Base-by-base conservation (phyloP, 2,113 vertebrate genomes). In the Eupsittula cactorum region DNA sequence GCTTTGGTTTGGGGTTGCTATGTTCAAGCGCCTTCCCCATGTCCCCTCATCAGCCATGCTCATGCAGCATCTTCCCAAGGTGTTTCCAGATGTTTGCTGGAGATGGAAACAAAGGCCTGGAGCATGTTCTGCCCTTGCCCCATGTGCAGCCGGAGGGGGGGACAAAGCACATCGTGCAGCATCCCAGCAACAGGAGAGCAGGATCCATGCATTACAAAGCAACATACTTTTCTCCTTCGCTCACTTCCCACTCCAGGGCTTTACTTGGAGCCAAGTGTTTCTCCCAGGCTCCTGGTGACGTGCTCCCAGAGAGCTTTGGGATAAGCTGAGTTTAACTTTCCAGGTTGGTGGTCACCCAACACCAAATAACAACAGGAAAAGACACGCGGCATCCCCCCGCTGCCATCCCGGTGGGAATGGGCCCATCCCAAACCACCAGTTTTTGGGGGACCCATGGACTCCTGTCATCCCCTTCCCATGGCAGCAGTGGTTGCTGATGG, bases 141-240 rank as follows among this genome's bases (percentile, higher is more conserved):
- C 19, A 10, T 1, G 1, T 9, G 46, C 5, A 4, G 60, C 39
- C 0, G 2, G 9, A 20, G 5, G 4, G 3, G 33, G 42, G 37
- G 16, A 14, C n/a, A 41, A 18, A 80, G 19, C 7, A 4, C 89
- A 28, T 24, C 47, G 3, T 0, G 10, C 53, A n/a, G 44, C 86
- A 31, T 63, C 69, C 27, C 63, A 5, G 79, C 42, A 17, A 1
- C 4, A 6, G 13, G 75, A 28, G 75, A 1, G 76, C 15, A 0
- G 69, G 50, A 71, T 35, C 73, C 20, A 0, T 21, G 27, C 70
- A 2, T 64, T 20, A 29, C 92, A 31, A 23, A 67, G 82, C 42
- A 47, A 60, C 70, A 91, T 97, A 88, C 46, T 96, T 95, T 96
- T 80, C 84, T 67, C 44, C 82, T 96, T 94, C 0, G 39, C 92